A percentile compares a stretch with the other conserved stretches of the same genome.
These are phyloP conservation scores for Drosophila villosipedis DNA, from an alignment of 2,888 invertebrate species.

Conservation along the genomic window DNA sequence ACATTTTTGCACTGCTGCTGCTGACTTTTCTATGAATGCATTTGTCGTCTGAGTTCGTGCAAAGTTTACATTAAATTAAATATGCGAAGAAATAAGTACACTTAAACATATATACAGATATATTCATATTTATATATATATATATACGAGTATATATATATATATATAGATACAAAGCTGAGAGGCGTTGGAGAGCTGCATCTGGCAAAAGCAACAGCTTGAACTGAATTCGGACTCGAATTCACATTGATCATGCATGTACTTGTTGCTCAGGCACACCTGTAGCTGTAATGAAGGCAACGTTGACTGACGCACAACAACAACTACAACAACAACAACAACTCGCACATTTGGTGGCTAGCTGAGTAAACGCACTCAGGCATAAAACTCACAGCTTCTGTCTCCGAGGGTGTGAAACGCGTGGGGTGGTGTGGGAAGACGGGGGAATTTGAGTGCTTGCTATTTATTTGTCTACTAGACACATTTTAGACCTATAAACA, in stretches of 20 bases:
- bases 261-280: constrained; percentile 59
- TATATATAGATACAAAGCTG: neutral
- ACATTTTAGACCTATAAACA: constrained; percentile 28
- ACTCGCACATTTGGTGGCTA: constrained; percentile 47
- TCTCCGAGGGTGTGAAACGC: neutral
- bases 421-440: neutral
- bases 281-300: constrained; percentile 53
- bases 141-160: constrained; percentile 5
- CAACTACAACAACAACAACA: constrained; percentile 16
- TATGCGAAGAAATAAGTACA: constrained; percentile 15
- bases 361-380: constrained; percentile 64
- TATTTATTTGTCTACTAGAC: constrained; percentile 68
- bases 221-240: constrained; percentile 70
- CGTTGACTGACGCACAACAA: constrained; percentile 38
- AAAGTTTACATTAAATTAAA: constrained; percentile 34
- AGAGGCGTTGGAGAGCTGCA: neutral
- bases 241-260: constrained; percentile 66
- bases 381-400: constrained; percentile 49
- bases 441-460: constrained; percentile 17
- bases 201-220: constrained; percentile 36
- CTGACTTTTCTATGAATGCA: constrained; percentile 20
- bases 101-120: neutral
- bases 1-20: constrained; percentile 7
- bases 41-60: constrained; percentile 25
- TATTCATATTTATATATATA: neutral